These are phyloP conservation scores for Brassicogethes aeneus DNA, from an alignment of 2,888 invertebrate genomes.

Conservation along the genomic window DNA sequence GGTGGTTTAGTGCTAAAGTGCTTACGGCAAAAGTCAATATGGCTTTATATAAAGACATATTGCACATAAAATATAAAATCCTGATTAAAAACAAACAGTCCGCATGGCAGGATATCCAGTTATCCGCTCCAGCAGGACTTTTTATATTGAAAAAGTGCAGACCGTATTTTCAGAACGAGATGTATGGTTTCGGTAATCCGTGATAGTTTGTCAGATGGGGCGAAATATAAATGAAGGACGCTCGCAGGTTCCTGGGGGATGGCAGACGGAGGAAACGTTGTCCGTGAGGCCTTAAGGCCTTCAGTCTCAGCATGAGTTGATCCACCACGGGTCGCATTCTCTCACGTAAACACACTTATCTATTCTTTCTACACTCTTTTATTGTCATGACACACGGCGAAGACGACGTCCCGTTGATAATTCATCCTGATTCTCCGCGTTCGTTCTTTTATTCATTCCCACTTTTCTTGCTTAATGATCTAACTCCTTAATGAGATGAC, in stretches of 20 bases:
- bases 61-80: no score
- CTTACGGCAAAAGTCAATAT: no score
- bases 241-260: conserved; percentile 9
- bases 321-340: conserved; percentile 21
- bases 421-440: background rate
- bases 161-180: no score
- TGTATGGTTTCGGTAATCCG: conserved; percentile 1
- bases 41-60: no score
- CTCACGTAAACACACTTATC: conserved; percentile 23
- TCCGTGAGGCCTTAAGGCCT: background rate
- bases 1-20: no score
- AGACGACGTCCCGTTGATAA: conserved; percentile 1
- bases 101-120: no score
- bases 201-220: conserved; percentile 5
- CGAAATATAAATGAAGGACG: background rate
- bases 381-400: conserved; percentile 12
- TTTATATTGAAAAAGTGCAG: no score
- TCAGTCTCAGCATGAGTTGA: conserved; percentile 11
- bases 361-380: conserved; percentile 16
- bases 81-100: no score
- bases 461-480: background rate
- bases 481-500: background rate
- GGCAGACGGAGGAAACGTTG: conserved; percentile 1
- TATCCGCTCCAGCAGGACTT: no score
- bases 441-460: background rate